phyloP scores from a whole-genome alignment of 2,113 vertebrate species.

The Protomyctophum bolini region DNA sequence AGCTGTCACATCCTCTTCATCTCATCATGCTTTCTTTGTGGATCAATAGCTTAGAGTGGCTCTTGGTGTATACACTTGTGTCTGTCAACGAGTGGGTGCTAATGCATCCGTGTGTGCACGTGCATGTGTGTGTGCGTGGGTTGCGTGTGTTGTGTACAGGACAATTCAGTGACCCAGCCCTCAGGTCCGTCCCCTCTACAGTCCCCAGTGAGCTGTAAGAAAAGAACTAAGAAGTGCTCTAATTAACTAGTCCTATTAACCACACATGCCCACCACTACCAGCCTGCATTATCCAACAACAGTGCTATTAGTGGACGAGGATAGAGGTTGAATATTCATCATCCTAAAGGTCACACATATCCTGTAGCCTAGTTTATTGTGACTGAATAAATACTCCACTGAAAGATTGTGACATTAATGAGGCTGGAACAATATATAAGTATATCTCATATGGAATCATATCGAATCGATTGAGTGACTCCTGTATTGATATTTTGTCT shows the following conservation, averaged over 20 bases:
- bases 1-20: slow-evolving; percentile 23
- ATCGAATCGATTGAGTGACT: too few species aligned
- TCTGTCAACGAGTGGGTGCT: background rate
- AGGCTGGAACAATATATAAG: too few species aligned
- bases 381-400: too few species aligned
- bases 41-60: slow-evolving; percentile 41
- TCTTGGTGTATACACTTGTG: background rate
- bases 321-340: too few species aligned
- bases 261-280: background rate
- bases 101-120: background rate
- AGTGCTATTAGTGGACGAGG: too few species aligned
- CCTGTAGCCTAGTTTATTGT: too few species aligned
- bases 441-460: too few species aligned
- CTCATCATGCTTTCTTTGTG: slow-evolving; percentile 13
- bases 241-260: slow-evolving; percentile 54
- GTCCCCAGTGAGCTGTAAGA: slow-evolving; percentile 33
- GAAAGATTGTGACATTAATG: too few species aligned
- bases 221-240: slow-evolving; percentile 31
- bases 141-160: slow-evolving; percentile 31
- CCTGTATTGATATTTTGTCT: too few species aligned
- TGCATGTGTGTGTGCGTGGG: slow-evolving; percentile 10
- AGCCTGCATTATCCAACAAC: too few species aligned
- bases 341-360: background rate
- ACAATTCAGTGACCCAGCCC: slow-evolving; percentile 67
- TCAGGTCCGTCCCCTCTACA: slow-evolving; percentile 53